phyloP scores from a whole-genome alignment of 1,140 invertebrate species.

The Protaetia brevitarsis region DNA sequence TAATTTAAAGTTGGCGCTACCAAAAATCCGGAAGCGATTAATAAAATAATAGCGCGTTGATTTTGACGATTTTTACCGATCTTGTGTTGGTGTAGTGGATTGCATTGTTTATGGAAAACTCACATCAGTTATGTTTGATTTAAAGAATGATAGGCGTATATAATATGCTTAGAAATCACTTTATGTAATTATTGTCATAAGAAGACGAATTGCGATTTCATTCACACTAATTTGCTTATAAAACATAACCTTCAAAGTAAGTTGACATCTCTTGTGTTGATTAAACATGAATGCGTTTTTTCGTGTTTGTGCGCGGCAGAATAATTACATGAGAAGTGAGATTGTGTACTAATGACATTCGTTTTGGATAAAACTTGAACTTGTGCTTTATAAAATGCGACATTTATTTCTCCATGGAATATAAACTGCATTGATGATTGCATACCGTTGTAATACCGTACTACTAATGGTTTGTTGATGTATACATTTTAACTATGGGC shows the following conservation, averaged over 20 bases:
- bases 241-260: constrained; percentile 15
- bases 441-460: background rate
- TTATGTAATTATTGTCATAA: background rate
- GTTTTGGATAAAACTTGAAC: background rate
- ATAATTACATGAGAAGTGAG: background rate
- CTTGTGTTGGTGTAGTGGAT: constrained; percentile 8
- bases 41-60: constrained; percentile 25
- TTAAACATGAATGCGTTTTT: background rate
- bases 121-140: background rate
- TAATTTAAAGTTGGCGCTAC: constrained; percentile 19
- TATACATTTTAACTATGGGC: background rate
- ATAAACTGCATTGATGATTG: background rate
- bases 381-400: background rate
- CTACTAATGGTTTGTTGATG: constrained; percentile 12
- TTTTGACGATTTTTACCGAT: constrained; percentile 9
- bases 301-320: background rate
- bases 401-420: background rate
- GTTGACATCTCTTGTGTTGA: constrained; percentile 10
- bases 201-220: background rate
- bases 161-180: background rate
- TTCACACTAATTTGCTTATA: background rate
- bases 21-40: constrained; percentile 20
- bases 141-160: background rate
- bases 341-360: background rate
- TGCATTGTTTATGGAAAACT: background rate